A percentile compares a stretch with the other conserved stretches of the same genome.
Evolutionary conservation across 2,113 vertebrate genomes (phyloP).

Genomic region (Morone chrysops): DNA sequence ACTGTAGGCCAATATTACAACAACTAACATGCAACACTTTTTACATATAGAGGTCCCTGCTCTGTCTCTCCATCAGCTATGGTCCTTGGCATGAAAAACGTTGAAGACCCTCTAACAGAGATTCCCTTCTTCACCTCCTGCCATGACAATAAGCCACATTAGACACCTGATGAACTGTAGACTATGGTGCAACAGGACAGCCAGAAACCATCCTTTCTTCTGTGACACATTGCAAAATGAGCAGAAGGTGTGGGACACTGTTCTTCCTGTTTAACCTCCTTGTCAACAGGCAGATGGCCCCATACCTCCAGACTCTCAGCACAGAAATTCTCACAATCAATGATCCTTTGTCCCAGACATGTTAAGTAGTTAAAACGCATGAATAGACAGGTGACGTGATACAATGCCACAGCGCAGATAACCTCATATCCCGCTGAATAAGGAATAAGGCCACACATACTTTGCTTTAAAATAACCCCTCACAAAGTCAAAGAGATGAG

Average conservation of each 20-base stretch:
- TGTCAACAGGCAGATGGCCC: conserved; percentile 17
- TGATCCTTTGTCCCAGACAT: background rate
- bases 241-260: background rate
- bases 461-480: background rate
- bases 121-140: conserved; percentile 5
- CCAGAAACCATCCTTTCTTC: background rate
- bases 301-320: background rate
- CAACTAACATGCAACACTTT: too few relatives aligned
- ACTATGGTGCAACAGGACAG: background rate
- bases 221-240: background rate
- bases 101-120: background rate
- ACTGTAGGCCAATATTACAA: too few relatives aligned
- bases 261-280: conserved; percentile 18
- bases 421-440: background rate
- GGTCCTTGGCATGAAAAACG: too few relatives aligned
- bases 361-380: background rate
- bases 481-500: background rate
- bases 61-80: too few relatives aligned
- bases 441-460: background rate
- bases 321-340: background rate
- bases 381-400: background rate
- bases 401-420: background rate
- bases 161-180: conserved; percentile 1
- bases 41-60: too few relatives aligned
- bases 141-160: conserved; percentile 13